Conservation (phyloP, 2,888 invertebrate species). For the Papilio gigon region DNA sequence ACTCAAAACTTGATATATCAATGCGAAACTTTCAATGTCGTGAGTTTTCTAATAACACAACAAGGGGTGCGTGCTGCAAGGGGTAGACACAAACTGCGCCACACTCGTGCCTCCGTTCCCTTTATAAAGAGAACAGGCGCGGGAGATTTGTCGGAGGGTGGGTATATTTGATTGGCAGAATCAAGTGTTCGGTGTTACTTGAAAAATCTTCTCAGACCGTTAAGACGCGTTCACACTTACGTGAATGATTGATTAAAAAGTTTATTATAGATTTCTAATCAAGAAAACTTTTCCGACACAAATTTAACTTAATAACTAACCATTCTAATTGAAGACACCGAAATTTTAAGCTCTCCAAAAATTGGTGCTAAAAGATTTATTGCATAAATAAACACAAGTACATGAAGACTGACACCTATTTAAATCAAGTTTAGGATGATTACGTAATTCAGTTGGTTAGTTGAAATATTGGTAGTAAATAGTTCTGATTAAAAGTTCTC, state of each 20-base stretch:
- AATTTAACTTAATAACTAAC: no score
- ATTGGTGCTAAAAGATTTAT: no score
- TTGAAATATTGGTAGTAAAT: background rate
- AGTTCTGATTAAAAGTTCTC: background rate
- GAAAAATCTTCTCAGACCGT: conserved; percentile 75
- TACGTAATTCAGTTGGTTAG: no score
- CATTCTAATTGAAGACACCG: no score
- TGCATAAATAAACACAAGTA: no score
- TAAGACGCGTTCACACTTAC: conserved; percentile 70
- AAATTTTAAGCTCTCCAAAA: no score
- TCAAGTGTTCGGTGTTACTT: conserved; percentile 84
- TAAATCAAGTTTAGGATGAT: no score
- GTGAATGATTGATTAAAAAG: background rate
- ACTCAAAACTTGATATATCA: background rate
- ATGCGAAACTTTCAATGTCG: conserved; percentile 4
- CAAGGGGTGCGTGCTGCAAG: conserved; percentile 57
- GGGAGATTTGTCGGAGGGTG: conserved; percentile 77
- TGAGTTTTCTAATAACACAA: background rate
- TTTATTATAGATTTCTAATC: no score
- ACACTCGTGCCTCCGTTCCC: conserved; percentile 57
- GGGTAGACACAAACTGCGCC: conserved; percentile 66
- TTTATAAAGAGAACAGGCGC: conserved; percentile 80
- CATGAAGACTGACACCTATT: no score
- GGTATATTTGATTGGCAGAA: conserved; percentile 85
- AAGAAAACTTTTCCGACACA: no score